Conservation (phyloP, 1,140 invertebrate species). For the Thaumetopoea pityocampa region DNA sequence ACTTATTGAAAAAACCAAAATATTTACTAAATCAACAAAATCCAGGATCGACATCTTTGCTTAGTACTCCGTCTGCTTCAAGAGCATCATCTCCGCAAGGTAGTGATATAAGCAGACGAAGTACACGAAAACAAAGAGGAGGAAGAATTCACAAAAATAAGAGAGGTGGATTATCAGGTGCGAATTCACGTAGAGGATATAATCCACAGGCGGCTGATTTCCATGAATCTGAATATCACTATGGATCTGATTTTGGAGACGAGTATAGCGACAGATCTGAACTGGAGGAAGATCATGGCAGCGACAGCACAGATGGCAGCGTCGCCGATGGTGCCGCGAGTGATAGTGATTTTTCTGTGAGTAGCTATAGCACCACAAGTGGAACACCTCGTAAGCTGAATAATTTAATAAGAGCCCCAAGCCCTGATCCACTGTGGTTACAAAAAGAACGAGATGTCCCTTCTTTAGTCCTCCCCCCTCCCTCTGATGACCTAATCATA, state of each 20-base stretch:
- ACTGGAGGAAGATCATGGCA: constrained; percentile 83
- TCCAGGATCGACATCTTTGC: constrained; percentile 81
- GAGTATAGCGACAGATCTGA: constrained; percentile 87
- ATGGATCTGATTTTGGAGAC: constrained; percentile 92
- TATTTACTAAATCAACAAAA: constrained; percentile 82
- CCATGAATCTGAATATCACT: constrained; percentile 91
- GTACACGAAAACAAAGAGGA: constrained; percentile 74
- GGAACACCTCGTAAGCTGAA: constrained; percentile 75
- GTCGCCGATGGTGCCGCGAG: constrained; percentile 82
- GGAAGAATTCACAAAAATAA: constrained; percentile 78
- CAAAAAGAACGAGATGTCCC: constrained; percentile 88
- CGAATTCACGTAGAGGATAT: constrained; percentile 81
- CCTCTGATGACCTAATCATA: constrained; percentile 93
- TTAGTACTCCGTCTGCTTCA: constrained; percentile 86
- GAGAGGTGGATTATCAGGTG: constrained; percentile 78
- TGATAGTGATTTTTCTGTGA: constrained; percentile 90
- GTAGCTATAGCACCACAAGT: constrained; percentile 84
- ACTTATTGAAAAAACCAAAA: constrained; percentile 94
- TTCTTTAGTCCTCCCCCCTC: constrained; percentile 85
- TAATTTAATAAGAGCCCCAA: constrained; percentile 80
- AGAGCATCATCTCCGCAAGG: constrained; percentile 84
- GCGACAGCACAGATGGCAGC: constrained; percentile 79
- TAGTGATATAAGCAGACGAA: constrained; percentile 82
- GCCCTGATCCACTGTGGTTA: constrained; percentile 92
- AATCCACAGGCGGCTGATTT: constrained; percentile 84